Conservation (phyloP, 92 coral and sea anemone genomes). For the Epizoanthus stellaris region DNA sequence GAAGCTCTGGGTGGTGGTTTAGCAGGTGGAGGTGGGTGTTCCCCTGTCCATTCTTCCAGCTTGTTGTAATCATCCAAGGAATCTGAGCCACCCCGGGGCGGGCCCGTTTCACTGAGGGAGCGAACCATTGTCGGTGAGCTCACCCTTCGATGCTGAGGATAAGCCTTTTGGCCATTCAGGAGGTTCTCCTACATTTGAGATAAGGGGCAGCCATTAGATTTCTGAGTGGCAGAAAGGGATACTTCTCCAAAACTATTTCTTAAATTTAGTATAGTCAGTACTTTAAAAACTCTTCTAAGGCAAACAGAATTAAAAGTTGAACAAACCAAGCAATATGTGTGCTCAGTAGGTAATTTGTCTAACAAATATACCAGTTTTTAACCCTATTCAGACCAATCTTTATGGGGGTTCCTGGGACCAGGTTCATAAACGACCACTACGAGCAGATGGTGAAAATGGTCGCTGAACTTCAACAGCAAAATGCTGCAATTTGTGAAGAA, state of each 20-base stretch:
- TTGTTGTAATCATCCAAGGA: constrained; percentile 66
- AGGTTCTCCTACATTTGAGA: constrained; percentile 50
- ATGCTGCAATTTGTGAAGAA: neutral
- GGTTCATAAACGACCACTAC: neutral
- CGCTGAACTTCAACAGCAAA: neutral
- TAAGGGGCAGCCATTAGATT: too few species aligned
- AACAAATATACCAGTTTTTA: too few species aligned
- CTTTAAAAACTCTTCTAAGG: too few species aligned
- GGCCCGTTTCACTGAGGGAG: constrained; percentile 64
- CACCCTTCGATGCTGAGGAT: constrained; percentile 20
- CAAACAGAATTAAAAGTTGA: too few species aligned
- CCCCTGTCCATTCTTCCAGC: constrained; percentile 53
- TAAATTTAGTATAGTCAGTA: too few species aligned
- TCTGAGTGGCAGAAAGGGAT: too few species aligned
- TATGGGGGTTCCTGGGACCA: too few species aligned
- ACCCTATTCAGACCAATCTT: too few species aligned
- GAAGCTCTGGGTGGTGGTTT: constrained; percentile 67
- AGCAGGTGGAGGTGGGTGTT: constrained; percentile 63
- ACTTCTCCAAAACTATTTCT: too few species aligned
- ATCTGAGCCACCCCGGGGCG: constrained; percentile 32
- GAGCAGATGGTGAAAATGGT: neutral
- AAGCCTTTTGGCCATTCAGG: constrained; percentile 4
- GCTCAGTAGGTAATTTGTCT: too few species aligned
- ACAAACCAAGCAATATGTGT: too few species aligned
- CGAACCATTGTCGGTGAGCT: constrained; percentile 40